A percentile compares a stretch with the other conserved stretches of the same genome.
These are phyloP conservation scores for Syngnathus acus DNA, from an alignment of 2,797 vertebrate genomes.

Conservation along the genomic window DNA sequence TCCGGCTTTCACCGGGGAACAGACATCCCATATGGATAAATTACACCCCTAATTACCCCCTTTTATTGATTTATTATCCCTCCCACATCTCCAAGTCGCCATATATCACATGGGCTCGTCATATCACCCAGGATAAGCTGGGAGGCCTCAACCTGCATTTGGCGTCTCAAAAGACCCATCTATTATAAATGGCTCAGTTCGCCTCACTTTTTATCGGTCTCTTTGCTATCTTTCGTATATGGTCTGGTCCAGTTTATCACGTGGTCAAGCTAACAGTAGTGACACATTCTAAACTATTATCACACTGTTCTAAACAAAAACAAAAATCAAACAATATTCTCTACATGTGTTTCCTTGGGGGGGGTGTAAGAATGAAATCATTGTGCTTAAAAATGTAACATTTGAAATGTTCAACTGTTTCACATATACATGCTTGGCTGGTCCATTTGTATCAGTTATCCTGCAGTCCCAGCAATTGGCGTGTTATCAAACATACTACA, in stretches of 20 bases:
- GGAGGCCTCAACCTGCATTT: conserved; percentile 57
- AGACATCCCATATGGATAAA: conserved; percentile 42
- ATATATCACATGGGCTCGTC: conserved; percentile 59
- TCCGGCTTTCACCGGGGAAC: conserved; percentile 19
- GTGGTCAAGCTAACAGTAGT: background rate
- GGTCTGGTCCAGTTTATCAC: background rate
- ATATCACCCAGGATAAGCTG: conserved; percentile 61
- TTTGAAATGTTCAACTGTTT: too few relatives aligned
- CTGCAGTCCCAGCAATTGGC: too few relatives aligned
- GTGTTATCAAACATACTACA: too few relatives aligned
- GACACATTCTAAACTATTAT: too few relatives aligned
- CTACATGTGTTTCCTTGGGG: too few relatives aligned
- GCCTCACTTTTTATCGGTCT: conserved; percentile 31
- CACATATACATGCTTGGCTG: too few relatives aligned
- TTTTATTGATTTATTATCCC: conserved; percentile 67
- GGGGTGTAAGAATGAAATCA: too few relatives aligned
- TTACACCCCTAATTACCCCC: conserved; percentile 68
- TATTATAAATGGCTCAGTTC: conserved; percentile 70
- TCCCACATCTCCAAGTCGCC: conserved; percentile 56
- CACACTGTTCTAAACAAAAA: too few relatives aligned
- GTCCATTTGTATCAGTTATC: too few relatives aligned
- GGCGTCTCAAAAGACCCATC: conserved; percentile 65
- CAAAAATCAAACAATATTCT: too few relatives aligned
- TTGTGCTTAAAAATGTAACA: too few relatives aligned
- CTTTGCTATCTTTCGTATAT: background rate